Evolutionary conservation across 1,140 invertebrate species (phyloP), one percentile per base, ranked within the genome.

Genomic region (Sinonovacula constricta): DNA sequence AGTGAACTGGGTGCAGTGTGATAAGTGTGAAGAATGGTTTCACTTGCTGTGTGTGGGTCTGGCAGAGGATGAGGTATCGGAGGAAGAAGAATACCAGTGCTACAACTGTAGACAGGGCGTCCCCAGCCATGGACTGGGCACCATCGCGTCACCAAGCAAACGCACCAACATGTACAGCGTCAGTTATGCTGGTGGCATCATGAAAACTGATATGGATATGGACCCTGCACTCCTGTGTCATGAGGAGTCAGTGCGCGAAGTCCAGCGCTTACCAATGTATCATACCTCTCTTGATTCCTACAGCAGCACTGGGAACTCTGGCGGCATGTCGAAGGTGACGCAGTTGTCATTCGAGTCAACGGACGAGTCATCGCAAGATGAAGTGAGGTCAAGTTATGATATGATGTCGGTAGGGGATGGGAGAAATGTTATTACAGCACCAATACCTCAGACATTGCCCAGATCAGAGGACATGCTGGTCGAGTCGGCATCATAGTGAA

Each of bases 1-100:
- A 90, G 96, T 98, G 15, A 96, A 98, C 89, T 99, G 98, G 97
- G 96, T 99, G 62, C 97, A 98, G 87, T 99, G 97, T 92, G 97
- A 99, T 89, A 95, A 95, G 26, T 99, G 97, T 92, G 95, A 98
- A 86, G 94, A 95, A 82, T 99, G 97, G 97, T 98, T 97, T 91
- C 98, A 99, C 91, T 95, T 98, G 93, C 93, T 96, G 79, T 99
- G 98, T 91, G 95, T 98, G 34, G 97, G 97, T 0, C 92, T 98
- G 3, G 94, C 94, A 67, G 94, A 95, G 39, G 94, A 94, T 68
- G 95, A 98, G 83, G 93, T 98, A 1, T 94, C 95, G 12, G 96
- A 97, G 76, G 95, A 98, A 81, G 96, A 97, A 87, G 97, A 97
- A 89, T 98, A 97, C 88, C 94, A 97, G 70, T 98, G 97, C 92